Base-by-base conservation (phyloP, 92 coral and sea anemone species). In the Desmophyllum pertusum region DNA sequence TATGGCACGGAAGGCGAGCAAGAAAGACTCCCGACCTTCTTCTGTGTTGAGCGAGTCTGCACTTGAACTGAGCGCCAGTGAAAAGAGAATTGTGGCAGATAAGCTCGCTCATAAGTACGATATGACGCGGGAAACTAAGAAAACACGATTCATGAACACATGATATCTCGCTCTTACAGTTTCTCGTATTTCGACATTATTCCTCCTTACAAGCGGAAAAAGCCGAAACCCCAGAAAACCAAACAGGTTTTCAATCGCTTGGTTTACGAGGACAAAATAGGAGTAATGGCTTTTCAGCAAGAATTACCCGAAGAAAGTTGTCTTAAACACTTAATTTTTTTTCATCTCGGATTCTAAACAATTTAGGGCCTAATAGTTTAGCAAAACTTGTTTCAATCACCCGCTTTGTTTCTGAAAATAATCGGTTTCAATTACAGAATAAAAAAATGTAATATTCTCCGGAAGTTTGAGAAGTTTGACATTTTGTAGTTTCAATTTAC, bases 131-230 rank as follows among this genome's bases (percentile, higher is more conserved):
- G 98, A 96, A n/a, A 63, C 86, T 96, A 15, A 75, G 98, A 64
- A n/a, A 96, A 96, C 74, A 81, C 87, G 3, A 93, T 89, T 7
- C 98, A 92, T 29, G 91, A 95, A 37, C 98, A 96, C 43, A 96
- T 96, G 98, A 96, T 96, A 15, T 88, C 98, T 15, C 81, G 98
- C 67, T 91, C 90, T 3, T 92, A 96, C 59, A 96, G 94, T 63
- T 92, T 70, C 57, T 92, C 98, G 10, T 96, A 96, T 55, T 86
- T 82, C 62, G 85, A 80, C 55, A 94, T 92, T 5, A 96, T 91
- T 29, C 98, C 98, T 25, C 98, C 98, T 21, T 96, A 96, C 74
- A 87, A 88, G 70, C 95, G 91, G 70, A 91, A 89, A 74, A 89
- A 88, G 39, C 83, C 76, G 9, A 92, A 94, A 39, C 93, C 98